A percentile compares a stretch with the other conserved stretches of the same genome.
phyloP scores from a whole-genome alignment of 2,888 invertebrate species.

The Punctoribates punctum region DNA sequence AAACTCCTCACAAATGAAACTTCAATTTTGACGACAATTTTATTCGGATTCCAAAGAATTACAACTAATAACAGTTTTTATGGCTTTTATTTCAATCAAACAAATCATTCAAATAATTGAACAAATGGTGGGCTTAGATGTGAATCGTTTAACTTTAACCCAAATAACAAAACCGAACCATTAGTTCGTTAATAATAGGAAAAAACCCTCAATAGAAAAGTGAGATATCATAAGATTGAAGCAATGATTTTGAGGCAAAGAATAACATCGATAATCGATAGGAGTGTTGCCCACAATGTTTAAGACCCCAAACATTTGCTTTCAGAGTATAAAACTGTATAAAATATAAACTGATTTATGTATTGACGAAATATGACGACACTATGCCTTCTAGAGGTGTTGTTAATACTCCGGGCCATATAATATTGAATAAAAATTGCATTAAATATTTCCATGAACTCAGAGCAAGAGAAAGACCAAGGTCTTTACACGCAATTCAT shows the following conservation, averaged over 20 bases:
- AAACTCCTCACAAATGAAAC: neutral
- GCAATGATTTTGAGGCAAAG: neutral
- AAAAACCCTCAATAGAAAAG: too few species aligned
- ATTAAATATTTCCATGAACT: too few species aligned
- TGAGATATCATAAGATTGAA: neutral
- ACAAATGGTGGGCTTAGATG: neutral
- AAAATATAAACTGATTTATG: constrained; percentile 1
- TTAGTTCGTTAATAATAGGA: too few species aligned
- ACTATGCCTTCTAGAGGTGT: neutral
- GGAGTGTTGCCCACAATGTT: neutral
- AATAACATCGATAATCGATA: neutral
- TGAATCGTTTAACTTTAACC: too few species aligned
- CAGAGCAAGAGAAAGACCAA: too few species aligned
- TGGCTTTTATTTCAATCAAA: neutral
- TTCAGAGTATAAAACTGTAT: neutral
- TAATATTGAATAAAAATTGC: too few species aligned
- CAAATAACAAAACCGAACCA: too few species aligned
- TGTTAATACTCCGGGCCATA: neutral
- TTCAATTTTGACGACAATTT: neutral
- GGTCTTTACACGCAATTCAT: too few species aligned
- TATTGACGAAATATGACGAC: neutral
- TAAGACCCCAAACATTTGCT: neutral
- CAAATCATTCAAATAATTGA: neutral
- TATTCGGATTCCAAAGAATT: neutral
- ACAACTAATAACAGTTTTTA: neutral